phyloP scores from a whole-genome alignment of 64 coral and sea anemone genomes.

The Hydrozoanthus tunicans region DNA sequence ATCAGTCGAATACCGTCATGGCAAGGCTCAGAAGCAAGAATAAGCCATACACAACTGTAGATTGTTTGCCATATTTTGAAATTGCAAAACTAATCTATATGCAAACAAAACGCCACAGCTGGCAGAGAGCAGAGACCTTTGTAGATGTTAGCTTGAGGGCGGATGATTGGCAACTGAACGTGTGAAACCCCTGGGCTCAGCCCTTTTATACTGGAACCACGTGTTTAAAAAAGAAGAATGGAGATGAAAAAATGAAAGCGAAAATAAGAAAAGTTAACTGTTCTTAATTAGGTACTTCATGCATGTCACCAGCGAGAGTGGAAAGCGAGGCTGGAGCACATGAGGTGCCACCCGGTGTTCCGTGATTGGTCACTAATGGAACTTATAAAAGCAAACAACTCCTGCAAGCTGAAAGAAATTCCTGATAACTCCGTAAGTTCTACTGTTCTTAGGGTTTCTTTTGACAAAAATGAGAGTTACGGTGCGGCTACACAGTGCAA shows the following conservation, averaged over 20 bases:
- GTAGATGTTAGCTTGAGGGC: too few relatives aligned
- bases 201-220: too few relatives aligned
- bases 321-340: constrained; percentile 54
- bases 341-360: constrained; percentile 60
- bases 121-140: too few relatives aligned
- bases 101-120: too few relatives aligned
- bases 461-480: neutral
- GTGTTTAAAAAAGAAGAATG: too few relatives aligned
- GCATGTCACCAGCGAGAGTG: constrained; percentile 71
- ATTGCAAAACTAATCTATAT: too few relatives aligned
- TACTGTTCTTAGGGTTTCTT: neutral
- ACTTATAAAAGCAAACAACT: constrained; percentile 41
- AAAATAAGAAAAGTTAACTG: neutral
- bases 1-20: too few relatives aligned
- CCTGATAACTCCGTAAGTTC: constrained; percentile 58
- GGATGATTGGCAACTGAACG: too few relatives aligned
- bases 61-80: too few relatives aligned
- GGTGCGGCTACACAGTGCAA: neutral
- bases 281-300: constrained; percentile 58
- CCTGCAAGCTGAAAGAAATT: constrained; percentile 66
- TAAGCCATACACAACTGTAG: too few relatives aligned
- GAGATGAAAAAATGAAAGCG: neutral
- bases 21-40: too few relatives aligned
- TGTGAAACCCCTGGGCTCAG: too few relatives aligned
- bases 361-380: constrained; percentile 43